These are phyloP conservation scores for Monoplex corrugatus DNA, from an alignment of 2,888 invertebrate genomes.

Conservation along the genomic window DNA sequence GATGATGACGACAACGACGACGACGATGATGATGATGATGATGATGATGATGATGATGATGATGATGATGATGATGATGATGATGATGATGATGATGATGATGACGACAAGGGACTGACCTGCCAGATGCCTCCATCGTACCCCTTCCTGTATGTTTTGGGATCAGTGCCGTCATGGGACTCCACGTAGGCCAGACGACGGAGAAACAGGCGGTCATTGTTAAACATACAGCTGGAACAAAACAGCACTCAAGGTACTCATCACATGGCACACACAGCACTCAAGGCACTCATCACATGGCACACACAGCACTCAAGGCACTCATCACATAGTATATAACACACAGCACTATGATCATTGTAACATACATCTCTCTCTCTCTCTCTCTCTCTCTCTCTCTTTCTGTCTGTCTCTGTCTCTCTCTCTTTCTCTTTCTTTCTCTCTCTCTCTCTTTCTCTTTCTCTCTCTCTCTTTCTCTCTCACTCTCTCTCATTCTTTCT, in stretches of 20 bases:
- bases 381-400: no score
- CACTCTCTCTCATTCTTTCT: no score
- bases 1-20: background rate
- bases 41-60: background rate
- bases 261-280: background rate
- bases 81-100: no score
- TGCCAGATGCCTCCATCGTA: conserved; percentile 74
- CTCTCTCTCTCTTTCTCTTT: no score
- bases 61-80: conserved; percentile 25
- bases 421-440: no score
- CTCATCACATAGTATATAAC: background rate
- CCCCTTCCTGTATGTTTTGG: conserved; percentile 53
- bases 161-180: conserved; percentile 55
- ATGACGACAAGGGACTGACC: no score
- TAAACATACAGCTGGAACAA: conserved; percentile 54
- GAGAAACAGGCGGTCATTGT: conserved; percentile 57
- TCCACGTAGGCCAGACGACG: conserved; percentile 60
- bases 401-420: no score
- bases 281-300: background rate
- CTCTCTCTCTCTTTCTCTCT: no score
- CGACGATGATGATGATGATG: background rate
- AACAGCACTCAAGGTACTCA: background rate
- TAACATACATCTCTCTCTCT: no score
- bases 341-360: no score
- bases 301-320: background rate